These are phyloP conservation scores for Orestias chungarensis DNA, from an alignment of 2,797 vertebrate species.

Conservation along the genomic window DNA sequence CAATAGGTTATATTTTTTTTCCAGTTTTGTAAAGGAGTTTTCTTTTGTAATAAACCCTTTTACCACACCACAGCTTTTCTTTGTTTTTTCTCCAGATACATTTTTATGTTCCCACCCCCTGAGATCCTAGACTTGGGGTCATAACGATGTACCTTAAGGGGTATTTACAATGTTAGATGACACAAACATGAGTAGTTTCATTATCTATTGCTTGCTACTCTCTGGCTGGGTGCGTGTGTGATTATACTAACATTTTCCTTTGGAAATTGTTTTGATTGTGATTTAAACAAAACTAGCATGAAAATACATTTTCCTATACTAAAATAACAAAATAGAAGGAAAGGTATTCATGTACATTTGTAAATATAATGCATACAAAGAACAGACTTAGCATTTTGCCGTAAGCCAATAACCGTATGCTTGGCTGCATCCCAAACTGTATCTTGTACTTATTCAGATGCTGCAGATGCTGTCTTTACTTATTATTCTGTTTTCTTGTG, in stretches of 20 bases:
- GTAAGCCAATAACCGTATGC: conserved; percentile 55
- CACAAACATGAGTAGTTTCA: too few relatives aligned
- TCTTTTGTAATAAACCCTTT: too few relatives aligned
- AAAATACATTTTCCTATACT: background rate
- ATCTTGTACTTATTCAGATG: conserved; percentile 45
- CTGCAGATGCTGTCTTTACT: conserved; percentile 50
- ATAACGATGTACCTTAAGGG: too few relatives aligned
- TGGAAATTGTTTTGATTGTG: background rate
- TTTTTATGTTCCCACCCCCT: too few relatives aligned
- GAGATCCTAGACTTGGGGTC: too few relatives aligned
- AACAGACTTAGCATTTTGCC: conserved; percentile 27
- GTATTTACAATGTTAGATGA: conserved; percentile 27
- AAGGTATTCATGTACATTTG: conserved; percentile 4
- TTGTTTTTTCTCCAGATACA: too few relatives aligned
- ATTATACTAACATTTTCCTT: conserved; percentile 3
- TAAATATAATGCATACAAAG: conserved; percentile 10
- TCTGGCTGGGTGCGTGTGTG: background rate
- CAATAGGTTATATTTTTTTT: too few relatives aligned
- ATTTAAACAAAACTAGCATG: background rate
- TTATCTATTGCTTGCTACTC: background rate
- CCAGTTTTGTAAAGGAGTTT: too few relatives aligned
- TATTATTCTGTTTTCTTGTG: conserved; percentile 46
- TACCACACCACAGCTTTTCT: too few relatives aligned
- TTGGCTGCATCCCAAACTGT: conserved; percentile 53
- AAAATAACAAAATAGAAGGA: background rate